Base-by-base conservation (phyloP, 1,140 invertebrate species). In the Gonioctena quinquepunctata region DNA sequence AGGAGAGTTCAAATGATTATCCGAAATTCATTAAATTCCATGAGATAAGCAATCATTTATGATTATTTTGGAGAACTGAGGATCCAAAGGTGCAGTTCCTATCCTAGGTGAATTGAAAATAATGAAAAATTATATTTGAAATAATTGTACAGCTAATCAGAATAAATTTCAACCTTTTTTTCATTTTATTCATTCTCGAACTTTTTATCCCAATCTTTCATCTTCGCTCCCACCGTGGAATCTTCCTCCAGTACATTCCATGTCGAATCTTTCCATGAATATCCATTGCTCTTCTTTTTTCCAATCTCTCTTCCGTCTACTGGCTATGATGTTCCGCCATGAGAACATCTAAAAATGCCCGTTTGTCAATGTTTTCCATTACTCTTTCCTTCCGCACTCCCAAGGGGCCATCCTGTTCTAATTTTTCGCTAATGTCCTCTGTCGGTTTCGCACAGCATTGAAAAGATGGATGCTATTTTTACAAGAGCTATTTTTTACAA, bases 181-280 rank as follows among this genome's bases (percentile, higher is more conserved):
- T 50, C 68, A 52, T 83, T 82, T 11, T 84, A 80, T 66, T 84
- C 82, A 21, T 80, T 78, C 48, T 81, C 82, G 67, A 86, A 78
- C 77, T 93, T 87, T 83, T 94, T 93, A 81, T 96, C 93, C 94
- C 94, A 96, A 83, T 96, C 93, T 85, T 95, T 96, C 84, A 95
- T 88, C 83, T 93, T 93, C 21, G 93, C 92, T 76, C 92, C 91
- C 87, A 94, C 92, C 88, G 94, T 93, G 80, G 94, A 96, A 82
- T 96, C 93, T 78, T 95, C 93, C 63, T 85, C 82, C 66, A 89
- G 79, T 28, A 87, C 87, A 83, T 82, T 87, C 88, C 88, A 89
- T 70, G 80, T 85, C 77, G 70, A 42, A 74, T 72, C 18, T 72
- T 72, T 28, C 71, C 75, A 80, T 70, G 86, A 85, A 42, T 79